phyloP scores from a whole-genome alignment of 2,888 invertebrate species.

The Apodemia hepburni region DNA sequence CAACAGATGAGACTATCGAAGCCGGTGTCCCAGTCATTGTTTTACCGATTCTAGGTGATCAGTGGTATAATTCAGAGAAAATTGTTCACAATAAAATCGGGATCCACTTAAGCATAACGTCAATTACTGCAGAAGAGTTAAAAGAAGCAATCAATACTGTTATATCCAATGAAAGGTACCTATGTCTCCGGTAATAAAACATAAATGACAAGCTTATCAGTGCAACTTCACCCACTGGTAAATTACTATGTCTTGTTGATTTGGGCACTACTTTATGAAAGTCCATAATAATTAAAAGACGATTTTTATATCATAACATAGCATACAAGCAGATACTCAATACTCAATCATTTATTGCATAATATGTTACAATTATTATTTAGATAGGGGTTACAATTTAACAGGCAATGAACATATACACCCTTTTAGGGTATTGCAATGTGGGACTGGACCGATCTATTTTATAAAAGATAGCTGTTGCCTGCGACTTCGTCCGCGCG shows the following conservation, averaged over 20 bases:
- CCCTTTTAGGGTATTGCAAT: too few relatives aligned
- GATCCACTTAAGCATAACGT: constrained; percentile 11
- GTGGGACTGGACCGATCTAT: too few relatives aligned
- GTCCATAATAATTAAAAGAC: too few relatives aligned
- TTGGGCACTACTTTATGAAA: background rate
- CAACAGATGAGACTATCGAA: constrained; percentile 26
- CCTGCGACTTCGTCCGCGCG: too few relatives aligned
- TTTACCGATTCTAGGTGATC: constrained; percentile 27
- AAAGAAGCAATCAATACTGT: constrained; percentile 1
- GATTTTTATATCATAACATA: background rate
- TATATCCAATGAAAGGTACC: background rate
- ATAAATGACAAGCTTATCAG: background rate
- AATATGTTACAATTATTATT: too few relatives aligned
- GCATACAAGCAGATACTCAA: background rate
- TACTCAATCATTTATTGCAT: too few relatives aligned
- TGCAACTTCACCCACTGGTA: background rate
- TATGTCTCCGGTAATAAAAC: background rate
- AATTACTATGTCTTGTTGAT: background rate
- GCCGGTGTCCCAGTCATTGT: constrained; percentile 27
- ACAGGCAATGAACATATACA: too few relatives aligned
- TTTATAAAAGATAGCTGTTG: too few relatives aligned
- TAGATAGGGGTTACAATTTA: too few relatives aligned
- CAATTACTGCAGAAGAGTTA: background rate
- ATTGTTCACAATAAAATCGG: constrained; percentile 26
- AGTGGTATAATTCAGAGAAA: constrained; percentile 26